Conservation (phyloP, 2,113 vertebrate species). For the Pyrgilauda ruficollis region DNA sequence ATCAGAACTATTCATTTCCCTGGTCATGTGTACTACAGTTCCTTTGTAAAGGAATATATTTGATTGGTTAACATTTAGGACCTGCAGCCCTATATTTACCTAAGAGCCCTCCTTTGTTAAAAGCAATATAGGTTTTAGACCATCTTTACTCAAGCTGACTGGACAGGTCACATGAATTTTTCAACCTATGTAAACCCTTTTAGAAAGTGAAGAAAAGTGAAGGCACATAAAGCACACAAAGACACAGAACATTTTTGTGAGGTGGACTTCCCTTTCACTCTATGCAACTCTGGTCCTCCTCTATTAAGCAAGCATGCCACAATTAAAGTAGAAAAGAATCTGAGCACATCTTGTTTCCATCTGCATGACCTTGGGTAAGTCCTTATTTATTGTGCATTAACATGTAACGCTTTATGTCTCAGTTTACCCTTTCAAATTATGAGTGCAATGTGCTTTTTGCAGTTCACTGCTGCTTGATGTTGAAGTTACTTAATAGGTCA, state of each 20-base stretch:
- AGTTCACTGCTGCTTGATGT: neutral
- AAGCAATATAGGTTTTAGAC: neutral
- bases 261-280: neutral
- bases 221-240: neutral
- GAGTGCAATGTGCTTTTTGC: neutral
- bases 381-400: slow-evolving; percentile 2
- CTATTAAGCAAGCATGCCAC: neutral
- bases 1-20: neutral
- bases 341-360: neutral
- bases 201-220: neutral
- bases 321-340: neutral
- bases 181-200: neutral
- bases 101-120: neutral
- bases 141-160: neutral
- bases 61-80: neutral
- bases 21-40: neutral
- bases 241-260: neutral
- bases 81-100: neutral
- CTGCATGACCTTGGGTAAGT: neutral
- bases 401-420: neutral
- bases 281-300: neutral
- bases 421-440: neutral
- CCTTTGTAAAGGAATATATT: neutral
- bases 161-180: neutral
- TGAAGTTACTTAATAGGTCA: neutral